phyloP scores from a whole-genome alignment of 2,113 vertebrate genomes.

The Amblyornis subalaris region DNA sequence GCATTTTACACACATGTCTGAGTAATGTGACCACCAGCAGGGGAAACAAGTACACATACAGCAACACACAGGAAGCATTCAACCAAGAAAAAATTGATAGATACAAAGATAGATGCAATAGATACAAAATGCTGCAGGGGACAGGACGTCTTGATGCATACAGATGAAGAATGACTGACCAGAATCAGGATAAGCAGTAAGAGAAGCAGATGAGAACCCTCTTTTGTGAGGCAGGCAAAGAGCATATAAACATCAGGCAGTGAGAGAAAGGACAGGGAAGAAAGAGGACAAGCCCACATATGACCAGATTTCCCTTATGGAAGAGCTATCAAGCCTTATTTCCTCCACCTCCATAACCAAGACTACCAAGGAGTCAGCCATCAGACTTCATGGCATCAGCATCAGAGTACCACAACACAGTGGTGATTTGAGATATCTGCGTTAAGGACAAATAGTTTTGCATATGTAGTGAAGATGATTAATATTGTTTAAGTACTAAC shows the following conservation, averaged over 20 bases:
- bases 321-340: background rate
- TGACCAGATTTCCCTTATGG: fast-evolving
- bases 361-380: background rate
- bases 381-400: background rate
- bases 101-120: background rate
- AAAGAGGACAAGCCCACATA: background rate
- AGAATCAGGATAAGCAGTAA: background rate
- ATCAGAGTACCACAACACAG: background rate
- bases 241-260: background rate
- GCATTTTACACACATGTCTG: background rate
- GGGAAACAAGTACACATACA: background rate
- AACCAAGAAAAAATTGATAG: background rate
- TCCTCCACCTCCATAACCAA: background rate
- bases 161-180: background rate
- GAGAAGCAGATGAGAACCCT: background rate
- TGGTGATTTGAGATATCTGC: background rate
- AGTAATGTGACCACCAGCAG: background rate
- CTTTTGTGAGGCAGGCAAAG: background rate
- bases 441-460: background rate
- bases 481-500: background rate
- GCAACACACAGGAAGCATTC: background rate
- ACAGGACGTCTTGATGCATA: background rate
- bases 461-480: background rate
- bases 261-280: background rate
- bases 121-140: background rate